Evolutionary conservation across 2,113 vertebrate genomes (phyloP).

Genomic region (Nycticebus coucang): DNA sequence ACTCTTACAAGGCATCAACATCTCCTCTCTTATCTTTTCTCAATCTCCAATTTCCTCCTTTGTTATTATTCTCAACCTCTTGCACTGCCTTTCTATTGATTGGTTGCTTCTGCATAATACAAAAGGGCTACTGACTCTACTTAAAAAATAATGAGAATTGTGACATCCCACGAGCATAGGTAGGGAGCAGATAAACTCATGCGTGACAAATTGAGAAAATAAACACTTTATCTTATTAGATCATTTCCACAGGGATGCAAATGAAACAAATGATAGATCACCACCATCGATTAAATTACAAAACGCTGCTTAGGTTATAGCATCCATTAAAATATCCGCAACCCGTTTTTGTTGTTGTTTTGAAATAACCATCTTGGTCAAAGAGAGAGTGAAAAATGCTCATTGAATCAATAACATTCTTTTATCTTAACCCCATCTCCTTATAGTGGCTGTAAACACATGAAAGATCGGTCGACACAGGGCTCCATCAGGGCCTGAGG

Average conservation of each 20-base stretch:
- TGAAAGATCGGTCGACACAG: background rate
- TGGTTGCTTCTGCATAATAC: conserved; percentile 64
- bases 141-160: conserved; percentile 73
- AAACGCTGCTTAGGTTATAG: background rate
- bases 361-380: conserved; percentile 17
- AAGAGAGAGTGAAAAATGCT: conserved; percentile 20
- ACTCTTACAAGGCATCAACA: background rate
- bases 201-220: conserved; percentile 57
- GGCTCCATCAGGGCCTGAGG: background rate
- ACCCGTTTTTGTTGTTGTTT: background rate
- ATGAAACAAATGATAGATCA: conserved; percentile 49
- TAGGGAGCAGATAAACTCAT: conserved; percentile 40
- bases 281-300: conserved; percentile 33
- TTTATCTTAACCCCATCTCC: conserved; percentile 33
- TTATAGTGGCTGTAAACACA: background rate
- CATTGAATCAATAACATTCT: conserved; percentile 11
- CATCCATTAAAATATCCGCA: background rate
- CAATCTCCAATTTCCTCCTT: background rate
- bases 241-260: conserved; percentile 8
- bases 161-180: conserved; percentile 30
- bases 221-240: conserved; percentile 59
- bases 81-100: conserved; percentile 50
- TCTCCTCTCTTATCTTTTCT: background rate
- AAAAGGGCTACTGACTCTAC: conserved; percentile 61
- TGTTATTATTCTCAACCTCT: conserved; percentile 17